phyloP scores from a whole-genome alignment of 2,888 invertebrate species.

The Lasioglossum morio region DNA sequence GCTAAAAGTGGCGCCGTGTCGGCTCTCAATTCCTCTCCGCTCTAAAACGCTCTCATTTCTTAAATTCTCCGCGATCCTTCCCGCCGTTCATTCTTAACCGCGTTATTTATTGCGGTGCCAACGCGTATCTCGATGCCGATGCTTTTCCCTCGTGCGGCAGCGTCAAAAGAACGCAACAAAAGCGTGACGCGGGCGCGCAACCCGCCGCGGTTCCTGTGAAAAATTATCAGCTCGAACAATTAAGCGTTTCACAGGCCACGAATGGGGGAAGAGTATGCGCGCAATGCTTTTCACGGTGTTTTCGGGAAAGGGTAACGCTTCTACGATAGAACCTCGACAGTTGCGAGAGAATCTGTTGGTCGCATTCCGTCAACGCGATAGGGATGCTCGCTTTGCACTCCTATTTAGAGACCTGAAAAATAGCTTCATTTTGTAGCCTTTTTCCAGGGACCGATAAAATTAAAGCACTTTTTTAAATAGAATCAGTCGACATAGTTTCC shows the following conservation, averaged over 20 bases:
- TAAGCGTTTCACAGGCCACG: conserved; percentile 12
- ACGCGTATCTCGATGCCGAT: conserved; percentile 23
- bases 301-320: neutral
- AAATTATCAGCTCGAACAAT: conserved; percentile 40
- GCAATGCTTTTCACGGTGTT: conserved; percentile 3
- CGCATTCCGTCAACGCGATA: neutral
- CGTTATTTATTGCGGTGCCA: conserved; percentile 19
- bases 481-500: too few relatives aligned
- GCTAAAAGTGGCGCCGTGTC: conserved; percentile 8
- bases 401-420: neutral
- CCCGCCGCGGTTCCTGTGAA: neutral
- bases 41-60: conserved; percentile 34
- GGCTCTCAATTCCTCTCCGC: conserved; percentile 11
- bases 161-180: conserved; percentile 17
- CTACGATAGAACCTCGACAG: neutral
- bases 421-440: neutral
- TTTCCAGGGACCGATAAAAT: neutral
- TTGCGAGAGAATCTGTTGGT: neutral
- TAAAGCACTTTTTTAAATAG: neutral
- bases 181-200: neutral
- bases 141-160: conserved; percentile 1
- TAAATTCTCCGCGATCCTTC: conserved; percentile 33
- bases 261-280: neutral
- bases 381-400: neutral
- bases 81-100: conserved; percentile 26